Evolutionary conservation across 1,140 invertebrate species (phyloP).

Genomic region (Telenomus remus): DNA sequence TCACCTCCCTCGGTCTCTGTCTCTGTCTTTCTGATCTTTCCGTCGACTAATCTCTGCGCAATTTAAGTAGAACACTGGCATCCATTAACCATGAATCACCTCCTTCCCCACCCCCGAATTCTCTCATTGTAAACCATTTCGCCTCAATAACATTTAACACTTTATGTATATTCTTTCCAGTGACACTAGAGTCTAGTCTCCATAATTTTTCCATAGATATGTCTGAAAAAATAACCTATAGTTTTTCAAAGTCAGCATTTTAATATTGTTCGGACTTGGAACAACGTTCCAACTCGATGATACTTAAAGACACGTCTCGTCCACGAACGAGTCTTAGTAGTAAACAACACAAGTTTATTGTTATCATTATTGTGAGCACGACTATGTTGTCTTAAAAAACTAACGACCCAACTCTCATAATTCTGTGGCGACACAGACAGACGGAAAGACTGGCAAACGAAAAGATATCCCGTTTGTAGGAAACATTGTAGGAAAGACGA

Average conservation of each 20-base stretch:
- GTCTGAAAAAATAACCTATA: too few relatives aligned
- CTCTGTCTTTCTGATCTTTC: conserved; percentile 23
- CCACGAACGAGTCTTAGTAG: conserved; percentile 51
- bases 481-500: conserved; percentile 6
- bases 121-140: conserved; percentile 61
- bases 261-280: conserved; percentile 3
- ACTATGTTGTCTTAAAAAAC: conserved; percentile 57
- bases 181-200: too few relatives aligned
- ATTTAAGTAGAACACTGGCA: conserved; percentile 68
- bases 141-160: conserved; percentile 58
- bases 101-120: too few relatives aligned
- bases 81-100: conserved; percentile 66
- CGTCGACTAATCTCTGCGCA: conserved; percentile 70
- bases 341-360: conserved; percentile 41
- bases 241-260: neutral
- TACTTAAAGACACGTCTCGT: too few relatives aligned
- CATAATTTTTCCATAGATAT: too few relatives aligned
- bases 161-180: too few relatives aligned
- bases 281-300: too few relatives aligned
- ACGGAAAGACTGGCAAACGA: conserved; percentile 46
- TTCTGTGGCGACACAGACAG: conserved; percentile 49
- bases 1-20: conserved; percentile 1
- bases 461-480: conserved; percentile 47
- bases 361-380: conserved; percentile 58
- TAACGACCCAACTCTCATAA: conserved; percentile 62